Evolutionary conservation across 1,140 invertebrate genomes (phyloP).

Genomic region (Saccostrea glomerata): DNA sequence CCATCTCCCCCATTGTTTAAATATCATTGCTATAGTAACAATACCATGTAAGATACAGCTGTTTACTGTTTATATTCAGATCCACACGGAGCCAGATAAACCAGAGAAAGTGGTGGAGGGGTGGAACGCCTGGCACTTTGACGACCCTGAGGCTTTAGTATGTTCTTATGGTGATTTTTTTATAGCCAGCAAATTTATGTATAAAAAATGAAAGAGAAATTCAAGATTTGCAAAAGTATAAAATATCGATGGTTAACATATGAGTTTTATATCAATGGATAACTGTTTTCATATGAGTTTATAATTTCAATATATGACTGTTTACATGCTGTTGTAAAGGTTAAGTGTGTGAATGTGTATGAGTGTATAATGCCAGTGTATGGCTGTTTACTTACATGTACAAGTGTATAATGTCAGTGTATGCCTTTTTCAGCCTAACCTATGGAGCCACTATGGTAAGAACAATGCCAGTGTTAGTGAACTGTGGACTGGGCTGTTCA

Average conservation of each 20-base stretch:
- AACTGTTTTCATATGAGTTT: too few relatives aligned
- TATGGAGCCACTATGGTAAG: constrained; percentile 79
- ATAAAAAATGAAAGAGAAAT: too few relatives aligned
- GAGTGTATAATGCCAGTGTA: background rate
- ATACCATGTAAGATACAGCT: too few relatives aligned
- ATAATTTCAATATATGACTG: background rate
- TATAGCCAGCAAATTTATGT: too few relatives aligned
- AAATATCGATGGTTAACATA: too few relatives aligned
- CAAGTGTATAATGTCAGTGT: background rate
- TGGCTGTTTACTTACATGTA: constrained; percentile 73
- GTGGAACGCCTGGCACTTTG: constrained; percentile 81
- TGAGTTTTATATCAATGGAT: too few relatives aligned
- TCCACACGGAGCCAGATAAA: constrained; percentile 77
- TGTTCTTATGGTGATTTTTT: constrained; percentile 35
- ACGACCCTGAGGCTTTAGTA: constrained; percentile 76
- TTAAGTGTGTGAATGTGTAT: background rate
- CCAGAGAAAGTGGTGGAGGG: constrained; percentile 78
- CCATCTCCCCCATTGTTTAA: too few relatives aligned
- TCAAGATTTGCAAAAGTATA: too few relatives aligned
- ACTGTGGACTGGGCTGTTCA: constrained; percentile 82
- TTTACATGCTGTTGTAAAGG: background rate
- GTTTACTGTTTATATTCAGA: constrained; percentile 51
- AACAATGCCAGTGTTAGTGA: constrained; percentile 81
- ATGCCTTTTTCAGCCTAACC: constrained; percentile 76
- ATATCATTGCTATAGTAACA: too few relatives aligned